A percentile compares a stretch with the other conserved stretches of the same genome.
Conservation (phyloP, 2,113 vertebrate genomes). For the Probosciger aterrimus region DNA sequence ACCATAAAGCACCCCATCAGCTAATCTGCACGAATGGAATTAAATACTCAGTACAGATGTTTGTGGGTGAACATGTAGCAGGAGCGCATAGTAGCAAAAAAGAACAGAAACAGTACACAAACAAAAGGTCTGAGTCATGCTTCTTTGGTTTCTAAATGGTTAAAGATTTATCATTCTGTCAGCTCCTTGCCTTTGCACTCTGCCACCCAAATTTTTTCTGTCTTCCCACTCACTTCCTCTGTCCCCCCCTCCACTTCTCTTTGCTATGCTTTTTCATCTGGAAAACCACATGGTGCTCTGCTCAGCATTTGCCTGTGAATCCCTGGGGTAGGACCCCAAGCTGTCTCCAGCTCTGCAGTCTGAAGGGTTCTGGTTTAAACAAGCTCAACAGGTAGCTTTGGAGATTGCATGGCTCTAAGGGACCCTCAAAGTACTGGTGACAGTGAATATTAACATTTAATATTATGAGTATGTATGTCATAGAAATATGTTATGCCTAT, state of each 20-base stretch:
- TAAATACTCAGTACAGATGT: neutral
- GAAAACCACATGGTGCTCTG: neutral
- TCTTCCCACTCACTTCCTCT: rapidly evolving
- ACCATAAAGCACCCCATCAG: neutral
- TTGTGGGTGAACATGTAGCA: neutral
- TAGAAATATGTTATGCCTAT: neutral
- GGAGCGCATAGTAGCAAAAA: neutral
- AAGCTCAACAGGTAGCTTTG: neutral
- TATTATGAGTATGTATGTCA: neutral
- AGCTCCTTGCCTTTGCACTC: neutral
- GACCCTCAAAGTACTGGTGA: neutral
- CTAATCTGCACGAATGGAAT: neutral
- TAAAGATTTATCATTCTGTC: neutral
- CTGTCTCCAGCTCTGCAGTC: neutral
- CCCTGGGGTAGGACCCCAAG: neutral
- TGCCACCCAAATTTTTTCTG: neutral
- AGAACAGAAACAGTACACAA: neutral
- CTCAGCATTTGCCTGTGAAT: neutral
- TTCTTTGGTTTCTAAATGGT: neutral
- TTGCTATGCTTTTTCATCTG: neutral
- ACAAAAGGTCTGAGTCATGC: neutral
- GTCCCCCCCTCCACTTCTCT: neutral
- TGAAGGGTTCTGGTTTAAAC: neutral
- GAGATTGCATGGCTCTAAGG: neutral
- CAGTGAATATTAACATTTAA: slow-evolving; percentile 16